Evolutionary conservation across 2,113 vertebrate genomes (phyloP).

Genomic region (Alethe diademata): DNA sequence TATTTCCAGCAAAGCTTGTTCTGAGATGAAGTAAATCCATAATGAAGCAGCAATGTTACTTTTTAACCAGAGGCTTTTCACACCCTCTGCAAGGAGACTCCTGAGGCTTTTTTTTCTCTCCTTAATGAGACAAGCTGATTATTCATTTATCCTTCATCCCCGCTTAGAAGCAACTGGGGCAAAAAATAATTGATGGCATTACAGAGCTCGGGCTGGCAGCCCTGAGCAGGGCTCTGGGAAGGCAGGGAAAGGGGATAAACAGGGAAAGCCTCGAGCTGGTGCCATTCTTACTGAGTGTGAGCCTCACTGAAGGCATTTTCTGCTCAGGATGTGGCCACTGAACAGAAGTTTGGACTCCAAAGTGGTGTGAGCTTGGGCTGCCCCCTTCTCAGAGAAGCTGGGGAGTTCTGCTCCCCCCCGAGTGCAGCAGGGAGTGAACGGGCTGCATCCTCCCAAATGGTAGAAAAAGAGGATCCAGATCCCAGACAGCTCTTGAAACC

Average conservation of each 20-base stretch:
- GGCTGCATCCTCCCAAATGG: too few relatives aligned
- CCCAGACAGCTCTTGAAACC: too few relatives aligned
- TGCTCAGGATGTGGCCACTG: background rate
- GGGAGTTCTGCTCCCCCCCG: background rate
- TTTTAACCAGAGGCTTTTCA: background rate
- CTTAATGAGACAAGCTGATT: background rate
- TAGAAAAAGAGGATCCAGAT: too few relatives aligned
- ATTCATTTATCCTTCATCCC: background rate
- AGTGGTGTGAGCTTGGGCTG: too few relatives aligned
- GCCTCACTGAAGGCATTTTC: background rate
- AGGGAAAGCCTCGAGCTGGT: background rate
- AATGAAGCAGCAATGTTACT: background rate
- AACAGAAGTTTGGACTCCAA: background rate
- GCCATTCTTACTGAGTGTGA: background rate
- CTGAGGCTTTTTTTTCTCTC: background rate
- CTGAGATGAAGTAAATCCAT: background rate
- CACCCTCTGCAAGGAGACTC: background rate
- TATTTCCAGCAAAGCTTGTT: background rate
- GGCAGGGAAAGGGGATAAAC: background rate
- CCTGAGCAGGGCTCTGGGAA: rapidly evolving
- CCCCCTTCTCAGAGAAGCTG: background rate
- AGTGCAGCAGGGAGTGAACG: too few relatives aligned
- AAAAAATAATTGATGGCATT: background rate
- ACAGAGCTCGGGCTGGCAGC: background rate
- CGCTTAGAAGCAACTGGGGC: background rate